Conservation (phyloP, 2,888 invertebrate species). For the Schizaphis graminum region DNA sequence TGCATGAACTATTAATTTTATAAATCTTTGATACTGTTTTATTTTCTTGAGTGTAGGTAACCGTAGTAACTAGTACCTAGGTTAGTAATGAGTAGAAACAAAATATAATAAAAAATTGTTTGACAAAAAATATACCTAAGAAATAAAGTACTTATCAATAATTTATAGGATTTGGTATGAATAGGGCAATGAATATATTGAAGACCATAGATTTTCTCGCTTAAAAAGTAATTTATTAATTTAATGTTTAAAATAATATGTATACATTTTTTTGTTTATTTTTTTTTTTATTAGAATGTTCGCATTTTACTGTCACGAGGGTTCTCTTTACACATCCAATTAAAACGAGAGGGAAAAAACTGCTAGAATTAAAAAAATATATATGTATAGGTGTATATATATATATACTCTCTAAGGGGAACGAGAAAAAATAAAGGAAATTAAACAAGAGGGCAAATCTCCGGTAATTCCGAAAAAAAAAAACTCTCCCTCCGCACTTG, state of each 20-base stretch:
- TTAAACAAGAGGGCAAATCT: conserved; percentile 65
- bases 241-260: conserved; percentile 60
- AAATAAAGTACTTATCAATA: background rate
- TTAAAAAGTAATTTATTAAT: conserved; percentile 61
- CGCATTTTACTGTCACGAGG: conserved; percentile 59
- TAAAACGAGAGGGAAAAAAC: conserved; percentile 60
- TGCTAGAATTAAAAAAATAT: conserved; percentile 47
- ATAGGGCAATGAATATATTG: conserved; percentile 23
- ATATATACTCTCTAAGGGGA: conserved; percentile 48
- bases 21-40: background rate
- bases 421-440: conserved; percentile 56
- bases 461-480: conserved; percentile 57
- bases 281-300: conserved; percentile 37
- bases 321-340: conserved; percentile 66
- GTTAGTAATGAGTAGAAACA: background rate
- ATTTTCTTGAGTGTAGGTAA: background rate
- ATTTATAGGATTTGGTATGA: background rate
- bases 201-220: conserved; percentile 49
- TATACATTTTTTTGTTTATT: conserved; percentile 16
- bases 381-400: background rate
- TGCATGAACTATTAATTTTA: background rate
- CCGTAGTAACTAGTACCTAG: background rate
- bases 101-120: background rate
- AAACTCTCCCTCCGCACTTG: conserved; percentile 41
- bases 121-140: background rate